Conservation (phyloP, 2,113 vertebrate genomes). For the Pomatostomus ruficeps region DNA sequence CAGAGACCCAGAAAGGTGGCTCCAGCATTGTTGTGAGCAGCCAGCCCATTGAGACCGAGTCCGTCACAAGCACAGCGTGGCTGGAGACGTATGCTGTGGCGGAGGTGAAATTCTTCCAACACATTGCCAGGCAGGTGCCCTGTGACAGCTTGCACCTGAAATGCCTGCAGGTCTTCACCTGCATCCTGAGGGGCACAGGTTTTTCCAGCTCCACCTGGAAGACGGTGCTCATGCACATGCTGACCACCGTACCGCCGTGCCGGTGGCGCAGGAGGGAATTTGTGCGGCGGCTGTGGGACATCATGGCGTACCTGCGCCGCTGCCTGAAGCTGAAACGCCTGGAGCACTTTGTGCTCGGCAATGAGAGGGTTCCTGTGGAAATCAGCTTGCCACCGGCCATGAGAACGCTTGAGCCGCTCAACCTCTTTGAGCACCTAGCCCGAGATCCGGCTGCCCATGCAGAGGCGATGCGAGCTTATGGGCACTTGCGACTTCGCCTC, state of each 20-base stretch:
- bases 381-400: background rate
- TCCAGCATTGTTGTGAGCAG: no score
- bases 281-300: background rate
- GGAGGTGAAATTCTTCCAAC: background rate
- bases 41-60: background rate
- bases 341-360: background rate
- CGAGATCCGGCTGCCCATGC: rapidly evolving
- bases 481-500: no score
- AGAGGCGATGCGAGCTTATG: background rate
- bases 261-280: background rate
- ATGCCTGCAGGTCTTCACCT: background rate
- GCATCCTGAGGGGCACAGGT: background rate
- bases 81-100: background rate
- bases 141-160: background rate
- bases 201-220: background rate
- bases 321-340: background rate
- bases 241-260: background rate
- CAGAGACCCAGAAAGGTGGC: background rate
- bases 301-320: background rate
- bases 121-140: rapidly evolving
- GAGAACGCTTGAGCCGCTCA: background rate
- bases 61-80: background rate
- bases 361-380: background rate
- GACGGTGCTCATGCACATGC: background rate
- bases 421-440: background rate